These are phyloP conservation scores for Ptiloglossa arizonensis DNA, from an alignment of 1,140 invertebrate species.

Conservation along the genomic window DNA sequence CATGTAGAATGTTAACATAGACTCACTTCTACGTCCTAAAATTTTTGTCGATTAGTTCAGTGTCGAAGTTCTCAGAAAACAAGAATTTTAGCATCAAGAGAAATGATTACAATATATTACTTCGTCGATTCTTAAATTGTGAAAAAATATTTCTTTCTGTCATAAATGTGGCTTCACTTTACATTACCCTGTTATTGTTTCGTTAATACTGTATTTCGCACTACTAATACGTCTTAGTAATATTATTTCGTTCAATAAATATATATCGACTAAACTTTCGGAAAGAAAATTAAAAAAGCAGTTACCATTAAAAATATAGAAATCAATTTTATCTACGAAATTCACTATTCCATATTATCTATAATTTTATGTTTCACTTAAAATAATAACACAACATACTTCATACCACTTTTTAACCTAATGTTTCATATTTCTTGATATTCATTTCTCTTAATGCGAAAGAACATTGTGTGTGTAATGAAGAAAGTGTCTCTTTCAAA, in stretches of 20 bases:
- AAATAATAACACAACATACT: background rate
- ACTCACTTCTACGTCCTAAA: background rate
- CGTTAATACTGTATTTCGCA: background rate
- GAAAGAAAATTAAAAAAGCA: background rate
- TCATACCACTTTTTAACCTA: background rate
- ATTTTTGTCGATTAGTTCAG: conserved; percentile 9
- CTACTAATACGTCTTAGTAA: background rate
- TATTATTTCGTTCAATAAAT: background rate
- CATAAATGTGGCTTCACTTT: background rate
- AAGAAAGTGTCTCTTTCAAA: background rate
- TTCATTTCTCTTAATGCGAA: conserved; percentile 11
- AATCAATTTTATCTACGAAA: background rate
- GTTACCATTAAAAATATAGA: background rate
- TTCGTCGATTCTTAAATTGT: background rate
- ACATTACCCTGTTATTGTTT: background rate
- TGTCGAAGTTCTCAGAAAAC: background rate
- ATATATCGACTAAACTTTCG: background rate
- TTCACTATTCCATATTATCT: background rate
- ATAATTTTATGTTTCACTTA: background rate
- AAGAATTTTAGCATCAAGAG: conserved; percentile 18
- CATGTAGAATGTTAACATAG: conserved; percentile 67
- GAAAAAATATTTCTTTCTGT: background rate
- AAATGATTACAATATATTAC: background rate
- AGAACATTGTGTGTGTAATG: background rate
- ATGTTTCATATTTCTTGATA: background rate